A percentile compares a stretch with the other conserved stretches of the same genome.
phyloP scores from a whole-genome alignment of 1,140 invertebrate genomes.

The Nixonia krombeini region DNA sequence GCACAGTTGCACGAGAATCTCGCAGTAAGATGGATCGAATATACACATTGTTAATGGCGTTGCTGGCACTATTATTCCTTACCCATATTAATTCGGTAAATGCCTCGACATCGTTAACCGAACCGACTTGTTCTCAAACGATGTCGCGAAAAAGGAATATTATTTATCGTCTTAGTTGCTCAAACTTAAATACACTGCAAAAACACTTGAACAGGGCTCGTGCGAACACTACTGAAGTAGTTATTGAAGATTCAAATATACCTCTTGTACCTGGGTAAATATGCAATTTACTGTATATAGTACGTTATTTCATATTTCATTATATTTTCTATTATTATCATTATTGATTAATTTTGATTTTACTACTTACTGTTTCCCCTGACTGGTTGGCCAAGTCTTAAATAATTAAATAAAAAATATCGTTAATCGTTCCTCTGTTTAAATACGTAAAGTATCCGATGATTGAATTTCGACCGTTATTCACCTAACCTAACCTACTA shows the following conservation, averaged over 20 bases:
- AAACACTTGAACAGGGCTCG: constrained; percentile 6
- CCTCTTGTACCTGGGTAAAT: constrained; percentile 33
- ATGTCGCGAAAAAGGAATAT: background rate
- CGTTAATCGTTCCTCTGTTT: too few relatives aligned
- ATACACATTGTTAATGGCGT: background rate
- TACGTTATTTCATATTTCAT: background rate
- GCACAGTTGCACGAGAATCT: too few relatives aligned
- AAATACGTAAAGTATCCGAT: too few relatives aligned
- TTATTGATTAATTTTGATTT: too few relatives aligned
- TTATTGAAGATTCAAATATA: constrained; percentile 39
- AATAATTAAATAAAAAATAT: too few relatives aligned
- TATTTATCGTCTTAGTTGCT: constrained; percentile 11
- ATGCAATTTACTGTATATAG: too few relatives aligned
- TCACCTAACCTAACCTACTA: too few relatives aligned
- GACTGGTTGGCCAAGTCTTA: too few relatives aligned
- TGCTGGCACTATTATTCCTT: background rate
- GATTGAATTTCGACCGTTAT: too few relatives aligned
- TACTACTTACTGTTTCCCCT: too few relatives aligned
- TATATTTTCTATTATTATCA: too few relatives aligned
- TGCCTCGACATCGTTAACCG: background rate
- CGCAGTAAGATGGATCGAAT: background rate
- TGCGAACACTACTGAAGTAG: constrained; percentile 25
- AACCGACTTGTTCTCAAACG: background rate
- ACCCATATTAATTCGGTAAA: background rate
- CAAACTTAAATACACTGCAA: constrained; percentile 13